Evolutionary conservation across 2,888 invertebrate species (phyloP).

Genomic region (Pomacea canaliculata): DNA sequence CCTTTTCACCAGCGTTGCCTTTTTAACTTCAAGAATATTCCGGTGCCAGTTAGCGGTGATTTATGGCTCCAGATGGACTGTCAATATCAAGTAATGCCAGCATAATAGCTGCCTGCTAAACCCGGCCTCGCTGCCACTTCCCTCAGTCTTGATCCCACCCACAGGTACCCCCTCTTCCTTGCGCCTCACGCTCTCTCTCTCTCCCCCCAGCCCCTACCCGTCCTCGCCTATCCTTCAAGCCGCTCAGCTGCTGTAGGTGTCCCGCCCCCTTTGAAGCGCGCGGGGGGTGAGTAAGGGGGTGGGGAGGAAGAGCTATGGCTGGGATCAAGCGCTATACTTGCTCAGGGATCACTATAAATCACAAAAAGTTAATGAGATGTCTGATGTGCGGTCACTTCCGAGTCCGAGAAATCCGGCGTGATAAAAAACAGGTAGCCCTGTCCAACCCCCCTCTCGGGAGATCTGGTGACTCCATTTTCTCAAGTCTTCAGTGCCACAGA

Average conservation of each 20-base stretch:
- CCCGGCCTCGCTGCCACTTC: neutral
- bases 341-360: conserved; percentile 32
- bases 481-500: conserved; percentile 24
- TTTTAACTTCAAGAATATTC: conserved; percentile 18
- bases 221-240: conserved; percentile 1
- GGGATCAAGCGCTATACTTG: conserved; percentile 24
- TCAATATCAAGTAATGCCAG: conserved; percentile 29
- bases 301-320: neutral
- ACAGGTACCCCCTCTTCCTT: conserved; percentile 34
- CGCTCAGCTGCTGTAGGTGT: neutral
- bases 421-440: conserved; percentile 19
- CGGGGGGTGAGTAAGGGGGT: neutral
- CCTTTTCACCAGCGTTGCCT: conserved; percentile 1
- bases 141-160: conserved; percentile 9
- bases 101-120: conserved; percentile 18
- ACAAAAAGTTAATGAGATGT: conserved; percentile 31
- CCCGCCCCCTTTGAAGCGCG: neutral
- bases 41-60: conserved; percentile 29
- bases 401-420: conserved; percentile 2
- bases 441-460: conserved; percentile 8
- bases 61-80: conserved; percentile 30
- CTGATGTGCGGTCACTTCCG: conserved; percentile 23
- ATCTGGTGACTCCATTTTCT: conserved; percentile 22
- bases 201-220: conserved; percentile 12
- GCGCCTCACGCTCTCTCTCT: conserved; percentile 14